A percentile compares a stretch with the other conserved stretches of the same genome.
These are phyloP conservation scores for Pollenia angustigena DNA, from an alignment of 2,888 invertebrate species.

Conservation along the genomic window DNA sequence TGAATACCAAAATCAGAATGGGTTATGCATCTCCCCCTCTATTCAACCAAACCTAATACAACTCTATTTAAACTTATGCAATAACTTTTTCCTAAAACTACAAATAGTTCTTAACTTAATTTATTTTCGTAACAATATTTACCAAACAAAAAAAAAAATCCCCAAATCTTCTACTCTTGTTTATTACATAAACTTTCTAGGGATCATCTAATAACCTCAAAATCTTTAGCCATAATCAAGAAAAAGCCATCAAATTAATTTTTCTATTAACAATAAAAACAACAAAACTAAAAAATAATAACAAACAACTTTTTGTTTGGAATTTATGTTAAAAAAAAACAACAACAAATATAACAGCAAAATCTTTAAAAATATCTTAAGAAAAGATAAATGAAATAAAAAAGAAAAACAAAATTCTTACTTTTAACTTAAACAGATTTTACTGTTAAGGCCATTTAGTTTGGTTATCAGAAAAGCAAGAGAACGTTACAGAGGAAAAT, in stretches of 20 bases:
- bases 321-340: neutral
- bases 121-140: too few species aligned
- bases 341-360: constrained; percentile 15
- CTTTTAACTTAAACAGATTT: constrained; percentile 3
- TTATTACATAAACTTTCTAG: neutral
- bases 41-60: too few species aligned
- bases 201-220: constrained; percentile 30
- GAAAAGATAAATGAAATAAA: neutral
- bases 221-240: constrained; percentile 34
- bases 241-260: constrained; percentile 33
- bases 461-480: neutral
- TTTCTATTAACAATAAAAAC: constrained; percentile 45
- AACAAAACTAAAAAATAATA: constrained; percentile 5
- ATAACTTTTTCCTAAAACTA: too few species aligned
- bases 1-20: too few species aligned
- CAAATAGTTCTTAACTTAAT: too few species aligned
- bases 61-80: too few species aligned
- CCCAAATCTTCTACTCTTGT: neutral
- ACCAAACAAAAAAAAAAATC: neutral
- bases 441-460: constrained; percentile 23
- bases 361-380: neutral
- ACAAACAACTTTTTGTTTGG: neutral
- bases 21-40: too few species aligned
- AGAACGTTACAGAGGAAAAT: too few species aligned
- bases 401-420: neutral